Base-by-base conservation (phyloP, 2,888 invertebrate genomes). In the Polydrusus pterygomalis region DNA sequence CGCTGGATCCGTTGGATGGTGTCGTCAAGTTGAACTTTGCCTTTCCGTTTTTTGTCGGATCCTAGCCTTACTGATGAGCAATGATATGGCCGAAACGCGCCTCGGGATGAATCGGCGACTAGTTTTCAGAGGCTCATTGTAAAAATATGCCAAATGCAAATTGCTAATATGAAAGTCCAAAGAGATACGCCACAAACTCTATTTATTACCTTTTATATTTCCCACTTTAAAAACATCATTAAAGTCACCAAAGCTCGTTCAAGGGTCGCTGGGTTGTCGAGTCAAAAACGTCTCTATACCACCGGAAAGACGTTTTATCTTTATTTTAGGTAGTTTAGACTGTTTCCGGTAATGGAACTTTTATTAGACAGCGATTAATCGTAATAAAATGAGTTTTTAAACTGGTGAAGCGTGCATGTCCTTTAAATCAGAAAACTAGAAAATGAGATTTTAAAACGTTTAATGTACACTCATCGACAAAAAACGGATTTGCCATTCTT, bases 291-390 rank as follows among this genome's bases (percentile, higher is more conserved):
- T 34, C 56, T 34, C 34, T 34, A 25, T 13, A 15, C 34, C 56
- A 15, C 30, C 34, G 9, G 20, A 56, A 54, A 56, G 56, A 34
- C 56, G 56, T 56, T 56, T 56, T 56, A 56, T 56, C 56, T 56
- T 56, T 56, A 34, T 56, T 56, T 56, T 56, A n/a, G 15, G 34
- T 34, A 56, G 56, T 56, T 56, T 56, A 56, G 56, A 56, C 56
- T 34, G 56, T 34, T 56, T 56, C 56, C 56, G 56, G 56, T 34
- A 56, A 56, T 56, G 56, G 56, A 56, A 56, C 56, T 56, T 56
- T 56, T 56, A 56, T 56, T 56, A 56, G 56, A 56, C 56, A 56
- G 34, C 56, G 56, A 56, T 56, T 56, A 56, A 56, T 56, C 56
- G 56, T 56, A 56, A 56, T 56, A 56, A 56, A 34, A 56, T 56